Base-by-base conservation (phyloP, 2,888 invertebrate species). In the Trisateles emortualis region DNA sequence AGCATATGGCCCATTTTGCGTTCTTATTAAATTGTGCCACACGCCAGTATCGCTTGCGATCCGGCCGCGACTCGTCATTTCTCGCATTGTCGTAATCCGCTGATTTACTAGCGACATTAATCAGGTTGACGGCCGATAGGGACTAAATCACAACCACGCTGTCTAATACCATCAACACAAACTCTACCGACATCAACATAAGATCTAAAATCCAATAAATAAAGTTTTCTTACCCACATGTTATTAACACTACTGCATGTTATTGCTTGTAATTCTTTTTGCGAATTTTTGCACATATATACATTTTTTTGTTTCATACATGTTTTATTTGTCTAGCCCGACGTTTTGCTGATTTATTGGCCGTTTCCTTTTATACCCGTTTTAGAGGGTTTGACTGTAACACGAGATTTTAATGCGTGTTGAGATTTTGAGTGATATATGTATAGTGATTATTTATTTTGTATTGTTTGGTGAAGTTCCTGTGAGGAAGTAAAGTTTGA, bases 71-170 rank as follows among this genome's bases (percentile, higher is more conserved):
- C 90, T 92, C 92, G 92, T 92, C 92, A 92, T 92, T 92, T 91
- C 92, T 91, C 91, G 90, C 90, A 92, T 92, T 92, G 92, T 92
- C 91, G 92, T 92, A 92, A 92, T 92, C 92, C 92, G 87, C 87
- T 92, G 92, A 92, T 92, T 92, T 92, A 92, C 91, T 90, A 87
- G 88, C 88, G 83, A 86, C 92, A 92, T 92, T 92, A 91, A 92
- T 92, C 92, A 92, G 92, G 86, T 87, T 88, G 91, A 90, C 92
- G 90, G 90, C 87, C 91, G 92, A 92, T 92, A 90, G 91, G 91
- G 92, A 88, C 91, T 88, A 91, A 90, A 89, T 90, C 87, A 89
- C 87, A 84, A 81, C 84, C 86, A 83, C 74, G 72, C 75, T 78
- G 79, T 79, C 72, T 72, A 72, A 68, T 83, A 77, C 86, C 52